Evolutionary conservation across 2,113 vertebrate species (phyloP).

Genomic region (Tor tambroides): DNA sequence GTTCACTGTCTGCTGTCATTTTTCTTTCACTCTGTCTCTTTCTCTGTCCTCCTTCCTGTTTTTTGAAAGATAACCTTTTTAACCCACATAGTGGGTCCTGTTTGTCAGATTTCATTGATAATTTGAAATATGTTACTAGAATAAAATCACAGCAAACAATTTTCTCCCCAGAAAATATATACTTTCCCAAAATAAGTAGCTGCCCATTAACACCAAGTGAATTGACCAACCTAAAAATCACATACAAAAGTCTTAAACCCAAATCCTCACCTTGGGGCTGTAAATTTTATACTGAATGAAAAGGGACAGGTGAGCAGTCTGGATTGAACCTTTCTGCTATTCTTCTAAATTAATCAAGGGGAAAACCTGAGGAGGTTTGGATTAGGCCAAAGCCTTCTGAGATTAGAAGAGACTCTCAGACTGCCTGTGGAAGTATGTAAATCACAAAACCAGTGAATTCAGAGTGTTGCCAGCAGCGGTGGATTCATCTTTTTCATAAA

Average conservation of each 20-base stretch:
- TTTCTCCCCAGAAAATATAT: background rate
- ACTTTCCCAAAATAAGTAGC: background rate
- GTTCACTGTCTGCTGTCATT: no score
- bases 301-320: background rate
- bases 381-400: slow-evolving; percentile 35
- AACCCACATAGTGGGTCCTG: no score
- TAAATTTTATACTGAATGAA: slow-evolving; percentile 13
- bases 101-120: no score
- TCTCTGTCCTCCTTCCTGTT: no score
- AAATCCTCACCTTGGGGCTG: slow-evolving; percentile 1
- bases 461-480: background rate
- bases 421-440: slow-evolving; percentile 8
- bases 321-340: background rate
- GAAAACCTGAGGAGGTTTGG: slow-evolving; percentile 10
- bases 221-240: no score
- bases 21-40: no score
- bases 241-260: background rate
- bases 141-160: background rate
- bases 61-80: no score
- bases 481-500: slow-evolving; percentile 32
- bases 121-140: background rate
- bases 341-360: slow-evolving; percentile 39
- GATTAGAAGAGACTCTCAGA: slow-evolving; percentile 1
- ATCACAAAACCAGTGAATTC: slow-evolving; percentile 21
- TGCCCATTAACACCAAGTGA: background rate